Percentiles rank a stretch among this genome's conserved stretches.
These are phyloP conservation scores for Glossophaga mutica DNA, from an alignment of 2,797 vertebrate genomes.

Conservation along the genomic window DNA sequence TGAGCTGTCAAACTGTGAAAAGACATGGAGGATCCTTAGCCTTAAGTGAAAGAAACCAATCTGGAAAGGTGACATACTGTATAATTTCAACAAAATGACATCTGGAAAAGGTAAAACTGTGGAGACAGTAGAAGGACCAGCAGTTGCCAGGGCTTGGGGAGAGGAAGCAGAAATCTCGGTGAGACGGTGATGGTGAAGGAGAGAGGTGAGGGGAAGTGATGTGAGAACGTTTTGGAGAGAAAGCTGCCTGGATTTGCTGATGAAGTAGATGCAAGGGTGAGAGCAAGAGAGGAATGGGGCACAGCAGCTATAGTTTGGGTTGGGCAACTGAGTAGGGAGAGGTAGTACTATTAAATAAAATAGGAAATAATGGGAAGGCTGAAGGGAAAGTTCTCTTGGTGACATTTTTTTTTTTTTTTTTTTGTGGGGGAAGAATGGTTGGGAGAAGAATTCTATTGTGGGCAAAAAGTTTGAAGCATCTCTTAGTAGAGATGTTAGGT, in stretches of 20 bases:
- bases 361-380: neutral
- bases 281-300: neutral
- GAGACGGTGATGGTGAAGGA: neutral
- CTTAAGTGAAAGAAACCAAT: neutral
- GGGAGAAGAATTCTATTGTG: neutral
- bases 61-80: neutral
- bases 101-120: neutral
- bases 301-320: neutral
- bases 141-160: neutral
- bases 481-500: neutral
- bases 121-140: neutral
- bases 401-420: neutral
- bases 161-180: neutral
- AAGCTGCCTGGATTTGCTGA: neutral
- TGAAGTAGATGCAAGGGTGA: neutral
- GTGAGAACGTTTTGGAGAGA: neutral
- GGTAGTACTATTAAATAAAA: neutral
- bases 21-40: neutral
- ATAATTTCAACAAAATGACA: neutral
- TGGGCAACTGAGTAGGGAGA: neutral
- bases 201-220: neutral
- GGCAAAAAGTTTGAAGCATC: neutral
- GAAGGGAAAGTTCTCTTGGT: neutral
- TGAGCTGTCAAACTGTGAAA: neutral
- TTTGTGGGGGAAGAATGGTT: neutral